Base-by-base conservation (phyloP, 2,797 vertebrate genomes). In the Gastrophryne carolinensis region DNA sequence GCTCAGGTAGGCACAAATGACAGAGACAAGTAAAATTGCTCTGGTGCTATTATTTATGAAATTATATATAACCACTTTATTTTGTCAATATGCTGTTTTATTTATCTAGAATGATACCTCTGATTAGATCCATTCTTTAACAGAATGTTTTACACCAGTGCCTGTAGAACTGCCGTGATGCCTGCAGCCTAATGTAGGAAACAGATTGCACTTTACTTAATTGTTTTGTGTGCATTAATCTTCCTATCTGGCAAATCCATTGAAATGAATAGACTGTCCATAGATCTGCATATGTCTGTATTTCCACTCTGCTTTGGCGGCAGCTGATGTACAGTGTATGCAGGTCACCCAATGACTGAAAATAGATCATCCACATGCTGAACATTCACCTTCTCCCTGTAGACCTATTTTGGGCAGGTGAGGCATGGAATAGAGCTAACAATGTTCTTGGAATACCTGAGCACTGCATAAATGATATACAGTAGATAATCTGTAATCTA, bases 401-500 rank as follows among this genome's bases (percentile, higher is more conserved):
- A 41, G 23, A 19, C 41, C 49, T 56, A 39, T 63, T 53, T 65
- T 73, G 34, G 17, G 50, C 50, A 56, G 41, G 26, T 32, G 17
- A 65, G 24, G 26, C 34, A 19, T 21, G 26, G 49, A 19, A 47
- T 34, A 32, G 50, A 26, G 47, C 56, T 57, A 72, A 27, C 26
- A 57, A 44, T 64, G 60, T 56, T 54, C 34, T 13, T n/a, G 10
- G 41, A 64, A 41, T 56, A 54, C 71, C 26, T 73, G 50, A 47
- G 49, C 58, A 63, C 24, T 5, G 21, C 11, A 47, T 19, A 32
- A 24, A 47, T 19, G 32, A 44, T 13, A 19, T 5, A n/a, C n/a
- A n/a, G n/a, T n/a, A 64, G n/a, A 37, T 24, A 39, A 29, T 15
- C 11, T 73, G 11, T 56, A 54, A n/a, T 60, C 35, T 58, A 29